Evolutionary conservation across 1,140 invertebrate species (phyloP), one percentile per base, ranked within the genome.

Genomic region (Drosophila gunungcola): DNA sequence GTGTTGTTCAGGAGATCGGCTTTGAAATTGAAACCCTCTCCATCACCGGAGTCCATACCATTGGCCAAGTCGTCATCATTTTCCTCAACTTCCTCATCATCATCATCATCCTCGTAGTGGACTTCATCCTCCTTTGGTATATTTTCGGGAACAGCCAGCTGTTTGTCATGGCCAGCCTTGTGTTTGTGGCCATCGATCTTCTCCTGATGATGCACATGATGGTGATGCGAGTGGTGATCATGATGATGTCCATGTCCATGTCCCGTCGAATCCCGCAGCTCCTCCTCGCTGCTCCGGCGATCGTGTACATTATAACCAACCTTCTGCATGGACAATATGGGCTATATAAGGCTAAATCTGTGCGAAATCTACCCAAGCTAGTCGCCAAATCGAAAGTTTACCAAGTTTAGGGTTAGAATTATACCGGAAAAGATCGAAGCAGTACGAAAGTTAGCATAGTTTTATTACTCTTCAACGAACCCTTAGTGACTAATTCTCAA

Each of bases 1-100:
- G 97, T 97, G 81, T 97, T 97, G 92, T 98, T 98, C 25, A 97
- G 91, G 2, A 78, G 13, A 51, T 86, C 78, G 5, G 84, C 80
- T 1, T 77, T 70, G 11, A 77, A 49, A 36, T 70, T 72, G 13
- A 74, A 78, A 25, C 51, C 61, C 39, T 42, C 56, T 6, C 65
- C 60, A 0, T 82, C 58, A 36, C 36, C 2, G 54, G 53, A 4
- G 38, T 36, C 3, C 21, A 45, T 13, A 9, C 25, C 67, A 38
- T 58, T 46, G 13, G 21, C 54, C 53, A 49, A 16, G 9, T 49
- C 61, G 57, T 48, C 61, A 5, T 53, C 60, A 1, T 76, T 51
- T 2, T 48, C 48, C 0, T 48, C 43, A 13, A 63, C 38, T 1
- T 75, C 64, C 0, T 74, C 61, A 0, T 73, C 55, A 21, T 21